Conservation (phyloP, 2,797 vertebrate species). For the Linurgus olivaceus region DNA sequence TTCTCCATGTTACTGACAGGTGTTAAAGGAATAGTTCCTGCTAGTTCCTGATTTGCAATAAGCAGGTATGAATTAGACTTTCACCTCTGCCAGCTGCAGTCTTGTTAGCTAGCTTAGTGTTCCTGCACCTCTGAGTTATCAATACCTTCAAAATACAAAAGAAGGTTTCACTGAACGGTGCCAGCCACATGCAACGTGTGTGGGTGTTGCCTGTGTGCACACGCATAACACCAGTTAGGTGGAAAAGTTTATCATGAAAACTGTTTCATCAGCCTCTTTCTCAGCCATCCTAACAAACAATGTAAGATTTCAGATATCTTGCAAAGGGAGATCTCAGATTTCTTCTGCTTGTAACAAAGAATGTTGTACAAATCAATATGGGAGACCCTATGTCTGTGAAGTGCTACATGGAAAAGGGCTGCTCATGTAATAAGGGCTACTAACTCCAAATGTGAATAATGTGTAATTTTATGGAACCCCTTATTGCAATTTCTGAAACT, state of each 20-base stretch:
- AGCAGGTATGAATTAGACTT: background rate
- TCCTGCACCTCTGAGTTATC: background rate
- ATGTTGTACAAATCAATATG: background rate
- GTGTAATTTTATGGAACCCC: background rate
- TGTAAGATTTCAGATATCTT: background rate
- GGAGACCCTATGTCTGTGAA: background rate
- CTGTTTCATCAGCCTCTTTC: background rate
- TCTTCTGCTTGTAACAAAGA: background rate
- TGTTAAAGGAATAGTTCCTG: background rate
- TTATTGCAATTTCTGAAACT: background rate
- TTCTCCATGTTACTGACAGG: background rate
- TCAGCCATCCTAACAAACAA: background rate
- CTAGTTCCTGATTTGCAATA: background rate
- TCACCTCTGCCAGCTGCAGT: background rate
- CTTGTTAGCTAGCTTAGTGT: background rate
- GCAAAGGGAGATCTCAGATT: background rate
- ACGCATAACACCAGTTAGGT: background rate
- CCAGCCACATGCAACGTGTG: accelerated
- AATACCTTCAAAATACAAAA: background rate
- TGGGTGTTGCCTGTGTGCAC: too few relatives aligned
- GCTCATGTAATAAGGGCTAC: background rate
- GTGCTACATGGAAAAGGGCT: background rate
- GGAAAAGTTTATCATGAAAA: background rate
- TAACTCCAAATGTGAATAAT: background rate
- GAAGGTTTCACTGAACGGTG: background rate